phyloP scores from a whole-genome alignment of 2,888 invertebrate genomes.

The Hemistola chrysoprasaria region DNA sequence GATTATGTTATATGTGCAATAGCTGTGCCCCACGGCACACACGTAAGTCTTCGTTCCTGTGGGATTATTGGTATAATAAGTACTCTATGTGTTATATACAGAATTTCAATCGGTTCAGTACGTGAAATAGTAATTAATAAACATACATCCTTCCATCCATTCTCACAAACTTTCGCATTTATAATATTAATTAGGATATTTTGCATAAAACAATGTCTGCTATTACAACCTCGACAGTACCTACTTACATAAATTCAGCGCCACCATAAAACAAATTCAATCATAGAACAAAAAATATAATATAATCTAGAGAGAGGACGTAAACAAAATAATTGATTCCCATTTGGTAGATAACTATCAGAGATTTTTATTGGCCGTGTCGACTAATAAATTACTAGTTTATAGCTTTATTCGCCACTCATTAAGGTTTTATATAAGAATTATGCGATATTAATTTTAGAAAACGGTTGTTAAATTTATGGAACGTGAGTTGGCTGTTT shows the following conservation, averaged over 20 bases:
- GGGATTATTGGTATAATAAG: no score
- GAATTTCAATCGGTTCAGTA: no score
- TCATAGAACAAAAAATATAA: constrained; percentile 29
- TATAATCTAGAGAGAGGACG: constrained; percentile 39
- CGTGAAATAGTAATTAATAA: no score
- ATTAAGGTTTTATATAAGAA: constrained; percentile 73
- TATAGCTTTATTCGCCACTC: constrained; percentile 76
- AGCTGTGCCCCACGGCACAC: no score
- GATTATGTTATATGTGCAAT: no score
- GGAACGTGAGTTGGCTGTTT: constrained; percentile 44
- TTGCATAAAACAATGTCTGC: no score
- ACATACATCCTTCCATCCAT: no score
- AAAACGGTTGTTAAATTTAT: constrained; percentile 68
- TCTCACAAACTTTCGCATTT: no score
- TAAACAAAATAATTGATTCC: constrained; percentile 63
- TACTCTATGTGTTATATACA: no score
- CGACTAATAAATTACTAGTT: constrained; percentile 60
- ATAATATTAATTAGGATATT: no score
- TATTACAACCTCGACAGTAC: no score
- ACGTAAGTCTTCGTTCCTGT: no score
- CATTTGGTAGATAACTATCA: constrained; percentile 51
- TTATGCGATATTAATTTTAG: constrained; percentile 77
- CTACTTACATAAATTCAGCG: constrained; percentile 29
- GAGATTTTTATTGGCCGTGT: constrained; percentile 51
- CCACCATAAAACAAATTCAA: constrained; percentile 36